phyloP scores from a whole-genome alignment of 2,888 invertebrate species.

The Chaetogeoica ovagalla region DNA sequence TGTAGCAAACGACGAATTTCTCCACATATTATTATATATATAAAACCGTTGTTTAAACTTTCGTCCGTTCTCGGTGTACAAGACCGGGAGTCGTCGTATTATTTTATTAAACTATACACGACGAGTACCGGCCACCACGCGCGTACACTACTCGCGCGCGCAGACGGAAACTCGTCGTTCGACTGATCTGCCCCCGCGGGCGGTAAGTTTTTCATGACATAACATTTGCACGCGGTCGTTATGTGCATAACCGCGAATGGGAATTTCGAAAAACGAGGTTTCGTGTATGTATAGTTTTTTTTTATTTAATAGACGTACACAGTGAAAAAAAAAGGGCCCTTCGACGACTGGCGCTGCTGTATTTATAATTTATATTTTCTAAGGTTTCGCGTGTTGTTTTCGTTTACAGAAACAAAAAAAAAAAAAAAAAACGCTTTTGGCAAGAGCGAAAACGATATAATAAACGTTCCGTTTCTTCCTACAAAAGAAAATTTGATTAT shows the following conservation, averaged over 20 bases:
- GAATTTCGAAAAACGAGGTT: slow-evolving; percentile 6
- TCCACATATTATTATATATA: too few species aligned
- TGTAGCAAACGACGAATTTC: too few species aligned
- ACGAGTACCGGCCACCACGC: background rate
- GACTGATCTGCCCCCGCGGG: background rate
- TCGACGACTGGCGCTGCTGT: background rate
- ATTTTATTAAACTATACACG: background rate
- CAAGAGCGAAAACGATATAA: background rate
- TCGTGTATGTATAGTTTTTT: slow-evolving; percentile 4
- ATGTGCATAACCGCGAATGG: too few species aligned
- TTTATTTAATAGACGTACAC: too few species aligned
- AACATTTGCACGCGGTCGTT: background rate
- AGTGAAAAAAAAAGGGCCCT: slow-evolving; percentile 6
- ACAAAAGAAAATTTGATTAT: background rate
- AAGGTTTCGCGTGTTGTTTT: slow-evolving; percentile 30
- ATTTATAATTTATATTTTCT: slow-evolving; percentile 12
- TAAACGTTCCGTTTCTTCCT: too few species aligned
- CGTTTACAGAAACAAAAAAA: too few species aligned
- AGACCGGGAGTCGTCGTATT: slow-evolving; percentile 14
- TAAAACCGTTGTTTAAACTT: slow-evolving; percentile 1
- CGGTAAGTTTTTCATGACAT: slow-evolving; percentile 6
- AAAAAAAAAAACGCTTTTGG: background rate
- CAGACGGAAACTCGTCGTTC: slow-evolving; percentile 8
- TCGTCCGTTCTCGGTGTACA: background rate
- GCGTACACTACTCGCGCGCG: too few species aligned